These are phyloP conservation scores for Lepidostoma basale DNA, from an alignment of 1,140 invertebrate genomes.

Conservation along the genomic window DNA sequence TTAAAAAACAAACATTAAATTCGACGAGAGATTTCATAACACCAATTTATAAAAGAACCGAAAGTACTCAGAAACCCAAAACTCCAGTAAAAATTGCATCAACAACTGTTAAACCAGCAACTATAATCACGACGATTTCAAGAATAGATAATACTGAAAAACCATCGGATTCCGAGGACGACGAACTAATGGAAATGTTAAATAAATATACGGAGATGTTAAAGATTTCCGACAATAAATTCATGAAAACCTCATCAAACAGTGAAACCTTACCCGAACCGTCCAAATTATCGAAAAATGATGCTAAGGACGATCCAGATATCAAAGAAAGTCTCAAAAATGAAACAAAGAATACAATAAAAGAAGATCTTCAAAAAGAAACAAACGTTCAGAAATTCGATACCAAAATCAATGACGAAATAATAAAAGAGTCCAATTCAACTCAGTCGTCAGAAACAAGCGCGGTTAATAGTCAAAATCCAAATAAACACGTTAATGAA, in stretches of 20 bases:
- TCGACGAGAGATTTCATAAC: no score
- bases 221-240: slow-evolving; percentile 19
- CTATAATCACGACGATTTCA: background rate
- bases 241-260: background rate
- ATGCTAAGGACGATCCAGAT: no score
- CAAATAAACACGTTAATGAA: background rate
- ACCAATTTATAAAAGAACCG: no score
- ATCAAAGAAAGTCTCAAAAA: background rate
- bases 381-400: background rate
- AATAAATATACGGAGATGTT: slow-evolving; percentile 42
- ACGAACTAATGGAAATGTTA: slow-evolving; percentile 43
- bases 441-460: background rate
- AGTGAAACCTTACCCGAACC: background rate
- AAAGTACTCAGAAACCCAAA: slow-evolving; percentile 36
- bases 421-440: background rate
- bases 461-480: background rate
- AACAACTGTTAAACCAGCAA: no score
- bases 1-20: no score
- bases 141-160: slow-evolving; percentile 18
- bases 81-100: slow-evolving; percentile 49
- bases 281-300: background rate
- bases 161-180: slow-evolving; percentile 31
- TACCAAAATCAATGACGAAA: background rate
- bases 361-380: background rate
- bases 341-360: background rate